Conservation (phyloP, 1,140 invertebrate genomes). For the Tetragnatha versicolor region DNA sequence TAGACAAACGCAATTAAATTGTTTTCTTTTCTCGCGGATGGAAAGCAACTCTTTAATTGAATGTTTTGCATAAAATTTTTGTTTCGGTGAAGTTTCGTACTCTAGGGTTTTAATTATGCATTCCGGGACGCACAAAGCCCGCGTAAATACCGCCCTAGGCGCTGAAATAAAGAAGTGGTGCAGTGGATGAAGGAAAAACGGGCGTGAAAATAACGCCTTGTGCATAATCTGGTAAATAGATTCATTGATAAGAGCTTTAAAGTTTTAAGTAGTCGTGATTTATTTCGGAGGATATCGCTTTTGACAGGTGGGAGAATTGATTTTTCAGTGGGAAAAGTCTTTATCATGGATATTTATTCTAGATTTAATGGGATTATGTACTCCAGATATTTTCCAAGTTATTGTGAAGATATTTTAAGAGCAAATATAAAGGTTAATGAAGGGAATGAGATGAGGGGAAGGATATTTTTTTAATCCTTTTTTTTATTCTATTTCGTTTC, state of each 20-base stretch:
- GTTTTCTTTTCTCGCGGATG: background rate
- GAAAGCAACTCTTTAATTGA: constrained; percentile 10
- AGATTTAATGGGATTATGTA: too few species aligned
- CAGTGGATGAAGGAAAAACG: background rate
- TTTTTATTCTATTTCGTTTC: too few species aligned
- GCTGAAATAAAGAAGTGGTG: background rate
- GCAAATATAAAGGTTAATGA: too few species aligned
- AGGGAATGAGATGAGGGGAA: too few species aligned
- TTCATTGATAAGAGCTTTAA: background rate
- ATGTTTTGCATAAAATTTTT: background rate
- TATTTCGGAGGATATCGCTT: too few species aligned
- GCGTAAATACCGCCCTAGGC: background rate
- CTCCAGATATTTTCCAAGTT: too few species aligned
- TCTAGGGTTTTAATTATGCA: constrained; percentile 6
- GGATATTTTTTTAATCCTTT: too few species aligned
- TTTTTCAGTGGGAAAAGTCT: too few species aligned
- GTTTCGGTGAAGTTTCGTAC: background rate
- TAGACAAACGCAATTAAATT: constrained; percentile 29
- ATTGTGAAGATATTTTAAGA: too few species aligned
- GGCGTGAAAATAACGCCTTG: background rate
- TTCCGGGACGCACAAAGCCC: background rate
- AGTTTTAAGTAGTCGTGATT: too few species aligned
- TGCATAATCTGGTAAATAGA: background rate
- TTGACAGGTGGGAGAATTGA: too few species aligned
- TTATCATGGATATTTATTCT: too few species aligned